Percentiles rank a stretch among this genome's conserved stretches.
These are phyloP conservation scores for Eledona agricola DNA, from an alignment of 2,888 invertebrate species.

Conservation along the genomic window DNA sequence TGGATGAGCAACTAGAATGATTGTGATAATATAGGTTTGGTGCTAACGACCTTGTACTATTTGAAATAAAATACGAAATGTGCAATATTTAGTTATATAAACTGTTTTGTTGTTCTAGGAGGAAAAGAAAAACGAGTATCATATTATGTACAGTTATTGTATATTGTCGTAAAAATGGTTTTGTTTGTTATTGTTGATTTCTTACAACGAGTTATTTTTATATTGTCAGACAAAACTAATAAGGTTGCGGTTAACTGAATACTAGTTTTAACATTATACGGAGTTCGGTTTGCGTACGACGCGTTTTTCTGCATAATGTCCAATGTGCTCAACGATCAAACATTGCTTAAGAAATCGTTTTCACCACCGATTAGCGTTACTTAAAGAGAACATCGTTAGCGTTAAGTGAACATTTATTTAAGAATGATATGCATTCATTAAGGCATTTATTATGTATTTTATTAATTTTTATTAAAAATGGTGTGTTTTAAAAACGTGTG, in stretches of 20 bases:
- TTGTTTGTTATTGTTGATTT: conserved; percentile 36
- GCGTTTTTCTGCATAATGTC: conserved; percentile 23
- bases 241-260: conserved; percentile 33
- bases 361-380: conserved; percentile 36
- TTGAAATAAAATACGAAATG: conserved; percentile 49
- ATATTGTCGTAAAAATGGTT: conserved; percentile 29
- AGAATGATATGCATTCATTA: conserved; percentile 64
- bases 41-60: conserved; percentile 60
- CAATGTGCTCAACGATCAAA: conserved; percentile 38
- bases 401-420: conserved; percentile 42
- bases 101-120: conserved; percentile 45
- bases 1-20: conserved; percentile 52
- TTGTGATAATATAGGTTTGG: conserved; percentile 63
- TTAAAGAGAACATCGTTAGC: conserved; percentile 65
- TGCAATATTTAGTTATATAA: conserved; percentile 63
- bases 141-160: conserved; percentile 44
- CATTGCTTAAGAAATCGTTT: conserved; percentile 34
- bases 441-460: conserved; percentile 74
- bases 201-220: conserved; percentile 34
- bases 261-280: no score
- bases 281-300: no score
- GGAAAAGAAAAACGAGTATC: conserved; percentile 22
- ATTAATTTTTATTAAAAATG: conserved; percentile 79
- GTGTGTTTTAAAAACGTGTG: conserved; percentile 66
- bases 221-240: conserved; percentile 20